Evolutionary conservation across 2,797 vertebrate species (phyloP), one percentile per base, ranked within the genome.

Genomic region (Sebastes vulpes): DNA sequence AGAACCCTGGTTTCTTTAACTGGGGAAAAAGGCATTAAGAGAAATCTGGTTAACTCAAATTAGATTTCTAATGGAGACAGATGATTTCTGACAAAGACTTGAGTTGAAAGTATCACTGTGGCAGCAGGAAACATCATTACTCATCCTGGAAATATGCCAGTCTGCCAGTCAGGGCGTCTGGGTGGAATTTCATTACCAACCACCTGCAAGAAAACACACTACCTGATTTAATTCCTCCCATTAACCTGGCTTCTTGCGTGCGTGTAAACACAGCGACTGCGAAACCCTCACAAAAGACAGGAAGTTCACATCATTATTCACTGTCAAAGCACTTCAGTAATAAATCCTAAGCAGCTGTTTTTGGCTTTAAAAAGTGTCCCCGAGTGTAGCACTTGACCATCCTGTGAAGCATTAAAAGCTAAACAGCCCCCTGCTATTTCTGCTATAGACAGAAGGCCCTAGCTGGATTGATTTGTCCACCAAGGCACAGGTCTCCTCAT

Each of bases 101-200:
- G 8, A 59, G 9, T 54, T 11, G 4, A 72, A 50, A 59, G 18
- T 20, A 9, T 46, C 21, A 6, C 32, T n/a, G 65, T 23, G 70
- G 20, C 26, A 74, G 78, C 54, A 78, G 70, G 53, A 82, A 67
- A 71, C 67, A 65, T n/a, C 64, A 78, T 79, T 70, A 79, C 74
- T 81, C 75, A 81, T 82, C 46, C 20, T 50, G 75, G 53, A 71
- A 67, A 77, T 53, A 38, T 23, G 23, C 26, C 65, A 48, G 75
- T 38, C 48, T 65, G n/a, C n/a, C n/a, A n/a, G n/a, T n/a, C n/a
- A 21, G 64, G 53, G 53, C 75, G 42, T 48, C 16, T 10, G 38
- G 11, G 29, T 54, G 38, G 61, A 83, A 90, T 88, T 63, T 76
- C 68, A 88, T 86, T 81, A 88, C 52, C 2, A 4, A 53, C 46